These are phyloP conservation scores for Lophochroa leadbeateri DNA, from an alignment of 2,113 vertebrate genomes.

Conservation along the genomic window DNA sequence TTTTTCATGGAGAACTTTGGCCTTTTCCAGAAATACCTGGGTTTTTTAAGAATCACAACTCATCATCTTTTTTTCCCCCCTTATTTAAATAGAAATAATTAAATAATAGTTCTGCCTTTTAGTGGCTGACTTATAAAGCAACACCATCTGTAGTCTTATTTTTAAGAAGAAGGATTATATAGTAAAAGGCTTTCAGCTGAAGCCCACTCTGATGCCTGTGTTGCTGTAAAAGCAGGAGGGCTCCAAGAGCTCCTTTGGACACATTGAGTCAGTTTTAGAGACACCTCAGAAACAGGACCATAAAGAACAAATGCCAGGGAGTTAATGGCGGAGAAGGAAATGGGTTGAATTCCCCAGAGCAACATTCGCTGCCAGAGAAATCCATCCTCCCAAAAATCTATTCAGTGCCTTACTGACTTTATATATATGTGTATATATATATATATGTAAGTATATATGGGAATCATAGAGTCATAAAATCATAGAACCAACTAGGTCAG, in stretches of 20 bases:
- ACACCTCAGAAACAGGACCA: neutral
- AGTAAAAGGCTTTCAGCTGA: neutral
- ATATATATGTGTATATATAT: neutral
- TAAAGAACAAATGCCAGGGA: neutral
- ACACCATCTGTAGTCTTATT: neutral
- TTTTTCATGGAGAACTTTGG: neutral
- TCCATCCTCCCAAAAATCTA: fast-evolving
- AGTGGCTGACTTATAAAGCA: neutral
- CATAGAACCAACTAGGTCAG: neutral
- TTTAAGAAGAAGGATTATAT: neutral
- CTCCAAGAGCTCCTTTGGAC: neutral
- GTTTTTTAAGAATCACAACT: neutral
- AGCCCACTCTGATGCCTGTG: neutral
- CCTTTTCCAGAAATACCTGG: constrained; percentile 11
- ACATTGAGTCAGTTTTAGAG: neutral
- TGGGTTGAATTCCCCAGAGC: neutral
- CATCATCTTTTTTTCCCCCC: neutral
- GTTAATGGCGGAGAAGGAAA: neutral
- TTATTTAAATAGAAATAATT: neutral
- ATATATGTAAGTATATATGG: fast-evolving
- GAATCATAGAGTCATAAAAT: neutral
- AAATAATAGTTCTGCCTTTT: neutral
- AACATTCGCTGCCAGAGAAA: neutral
- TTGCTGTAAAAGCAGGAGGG: neutral
- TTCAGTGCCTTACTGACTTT: neutral